Evolutionary conservation across 2,797 vertebrate species (phyloP).

Genomic region (Rhinoraja longicauda): DNA sequence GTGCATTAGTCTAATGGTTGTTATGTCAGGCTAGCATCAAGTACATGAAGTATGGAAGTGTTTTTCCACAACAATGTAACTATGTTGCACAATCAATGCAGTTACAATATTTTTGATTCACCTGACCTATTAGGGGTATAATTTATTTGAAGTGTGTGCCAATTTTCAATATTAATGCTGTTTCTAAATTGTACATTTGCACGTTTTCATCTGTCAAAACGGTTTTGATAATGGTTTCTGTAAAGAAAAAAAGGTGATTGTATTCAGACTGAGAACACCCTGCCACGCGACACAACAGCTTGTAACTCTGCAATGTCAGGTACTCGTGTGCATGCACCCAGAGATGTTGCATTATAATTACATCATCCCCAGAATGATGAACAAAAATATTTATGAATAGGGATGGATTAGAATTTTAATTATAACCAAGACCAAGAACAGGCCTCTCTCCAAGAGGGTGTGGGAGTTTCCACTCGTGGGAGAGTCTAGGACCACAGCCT

Average conservation of each 20-base stretch:
- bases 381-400: background rate
- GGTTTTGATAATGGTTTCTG: background rate
- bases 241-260: too few species aligned
- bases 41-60: slow-evolving; percentile 17
- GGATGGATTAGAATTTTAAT: background rate
- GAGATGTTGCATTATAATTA: background rate
- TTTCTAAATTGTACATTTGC: background rate
- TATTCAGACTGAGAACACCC: background rate
- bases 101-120: background rate
- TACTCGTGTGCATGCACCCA: background rate
- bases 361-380: background rate
- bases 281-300: background rate
- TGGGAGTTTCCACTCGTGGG: too few species aligned
- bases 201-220: background rate
- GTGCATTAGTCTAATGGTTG: slow-evolving; percentile 23
- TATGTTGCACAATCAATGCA: background rate
- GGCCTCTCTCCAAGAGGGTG: too few species aligned
- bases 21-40: slow-evolving; percentile 9
- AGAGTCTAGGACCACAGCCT: too few species aligned
- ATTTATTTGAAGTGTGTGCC: background rate
- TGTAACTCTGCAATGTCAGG: background rate
- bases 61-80: slow-evolving; percentile 17
- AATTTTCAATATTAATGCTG: background rate
- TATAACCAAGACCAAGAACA: background rate
- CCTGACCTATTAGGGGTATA: background rate